Evolutionary conservation across 2,888 invertebrate genomes (phyloP).

Genomic region (Meandrusa payeni): DNA sequence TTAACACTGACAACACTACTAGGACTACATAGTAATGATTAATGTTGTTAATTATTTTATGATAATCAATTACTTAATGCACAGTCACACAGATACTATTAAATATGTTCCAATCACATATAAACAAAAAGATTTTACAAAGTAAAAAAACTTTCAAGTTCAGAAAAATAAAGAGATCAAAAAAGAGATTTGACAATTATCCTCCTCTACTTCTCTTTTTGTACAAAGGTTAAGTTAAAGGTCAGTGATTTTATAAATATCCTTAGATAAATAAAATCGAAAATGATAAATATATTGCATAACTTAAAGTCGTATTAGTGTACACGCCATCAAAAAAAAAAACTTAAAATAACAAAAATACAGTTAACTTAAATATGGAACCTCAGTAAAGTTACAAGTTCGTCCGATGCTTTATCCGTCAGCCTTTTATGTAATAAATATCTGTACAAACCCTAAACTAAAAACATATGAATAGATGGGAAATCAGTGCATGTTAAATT

Average conservation of each 20-base stretch:
- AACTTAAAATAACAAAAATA: conserved; percentile 51
- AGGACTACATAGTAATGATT: too few species aligned
- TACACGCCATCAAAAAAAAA: conserved; percentile 54
- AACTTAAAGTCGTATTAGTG: conserved; percentile 57
- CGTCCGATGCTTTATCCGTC: conserved; percentile 51
- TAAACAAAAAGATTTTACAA: conserved; percentile 33
- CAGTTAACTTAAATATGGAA: conserved; percentile 41
- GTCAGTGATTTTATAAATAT: background rate
- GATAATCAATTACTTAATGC: conserved; percentile 48
- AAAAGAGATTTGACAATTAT: conserved; percentile 32
- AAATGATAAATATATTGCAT: conserved; percentile 59
- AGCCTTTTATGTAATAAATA: conserved; percentile 67
- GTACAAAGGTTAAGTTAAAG: conserved; percentile 31
- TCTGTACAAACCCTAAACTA: conserved; percentile 64
- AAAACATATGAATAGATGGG: conserved; percentile 36
- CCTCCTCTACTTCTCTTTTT: conserved; percentile 32
- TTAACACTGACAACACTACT: too few species aligned
- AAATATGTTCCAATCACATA: conserved; percentile 35
- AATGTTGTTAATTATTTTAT: conserved; percentile 42
- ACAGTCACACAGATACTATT: conserved; percentile 36
- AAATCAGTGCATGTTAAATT: conserved; percentile 32
- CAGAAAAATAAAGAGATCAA: conserved; percentile 43
- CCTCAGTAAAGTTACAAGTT: conserved; percentile 36
- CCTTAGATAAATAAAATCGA: conserved; percentile 63
- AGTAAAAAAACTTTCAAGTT: conserved; percentile 2